These are phyloP conservation scores for Periophthalmus modestus DNA, from an alignment of 2,113 vertebrate species.

Conservation along the genomic window DNA sequence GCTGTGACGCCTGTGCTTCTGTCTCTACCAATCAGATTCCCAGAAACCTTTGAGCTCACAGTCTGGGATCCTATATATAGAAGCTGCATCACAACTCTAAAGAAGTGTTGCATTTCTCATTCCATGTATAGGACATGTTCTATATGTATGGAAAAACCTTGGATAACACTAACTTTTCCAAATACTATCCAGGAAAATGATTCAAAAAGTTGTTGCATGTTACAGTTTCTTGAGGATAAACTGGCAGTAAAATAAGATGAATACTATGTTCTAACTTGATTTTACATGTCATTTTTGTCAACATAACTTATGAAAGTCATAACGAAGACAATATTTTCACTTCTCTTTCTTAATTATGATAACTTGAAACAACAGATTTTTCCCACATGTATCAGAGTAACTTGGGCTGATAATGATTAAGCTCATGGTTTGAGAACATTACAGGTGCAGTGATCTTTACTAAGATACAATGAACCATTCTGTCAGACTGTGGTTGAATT, in stretches of 20 bases:
- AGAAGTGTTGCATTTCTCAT: conserved; percentile 38
- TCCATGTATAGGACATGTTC: not conserved
- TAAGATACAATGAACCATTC: conserved; percentile 23
- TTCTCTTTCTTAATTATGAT: not conserved
- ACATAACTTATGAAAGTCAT: not conserved
- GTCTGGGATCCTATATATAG: conserved; percentile 25
- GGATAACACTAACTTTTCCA: not conserved
- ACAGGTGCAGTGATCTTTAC: conserved; percentile 1
- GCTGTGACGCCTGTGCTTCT: conserved; percentile 36
- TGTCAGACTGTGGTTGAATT: conserved; percentile 18
- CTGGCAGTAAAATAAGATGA: not conserved
- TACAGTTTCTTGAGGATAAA: not conserved
- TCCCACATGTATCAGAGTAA: not conserved
- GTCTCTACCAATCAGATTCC: conserved; percentile 38
- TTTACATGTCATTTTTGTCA: not conserved
- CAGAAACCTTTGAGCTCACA: conserved; percentile 26
- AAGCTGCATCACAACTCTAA: conserved; percentile 19
- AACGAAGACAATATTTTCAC: not conserved
- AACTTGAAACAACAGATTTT: not conserved
- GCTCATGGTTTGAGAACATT: too few relatives aligned
- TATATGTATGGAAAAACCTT: not conserved
- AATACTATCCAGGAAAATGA: not conserved
- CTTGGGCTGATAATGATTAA: not conserved
- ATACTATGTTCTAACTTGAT: too few relatives aligned
- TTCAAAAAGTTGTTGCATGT: not conserved